A percentile compares a stretch with the other conserved stretches of the same genome.
Evolutionary conservation across 2,888 invertebrate genomes (phyloP).

Genomic region (Ectropis crepuscularia): DNA sequence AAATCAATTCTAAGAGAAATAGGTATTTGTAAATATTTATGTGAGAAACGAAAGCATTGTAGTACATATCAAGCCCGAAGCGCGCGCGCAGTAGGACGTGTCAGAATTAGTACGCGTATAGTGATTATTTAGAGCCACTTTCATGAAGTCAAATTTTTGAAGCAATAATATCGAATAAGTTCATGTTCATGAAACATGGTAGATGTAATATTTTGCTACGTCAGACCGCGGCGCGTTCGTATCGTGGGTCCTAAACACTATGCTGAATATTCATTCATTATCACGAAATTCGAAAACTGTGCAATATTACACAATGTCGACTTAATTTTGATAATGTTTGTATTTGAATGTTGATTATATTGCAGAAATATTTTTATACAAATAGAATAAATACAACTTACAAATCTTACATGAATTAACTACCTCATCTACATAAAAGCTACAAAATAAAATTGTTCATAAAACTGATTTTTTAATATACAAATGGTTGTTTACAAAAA

Average conservation of each 20-base stretch:
- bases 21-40: conserved; percentile 69
- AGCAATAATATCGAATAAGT: conserved; percentile 8
- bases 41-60: conserved; percentile 52
- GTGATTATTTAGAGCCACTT: not conserved
- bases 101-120: conserved; percentile 50
- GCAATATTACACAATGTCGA: conserved; percentile 78
- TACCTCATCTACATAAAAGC: conserved; percentile 69
- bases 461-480: conserved; percentile 16
- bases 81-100: conserved; percentile 47
- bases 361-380: conserved; percentile 84
- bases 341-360: conserved; percentile 83
- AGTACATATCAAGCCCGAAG: conserved; percentile 65
- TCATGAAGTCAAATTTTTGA: not conserved
- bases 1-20: conserved; percentile 57
- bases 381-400: conserved; percentile 63
- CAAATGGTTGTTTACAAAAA: conserved; percentile 29
- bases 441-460: conserved; percentile 20
- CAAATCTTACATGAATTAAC: conserved; percentile 67
- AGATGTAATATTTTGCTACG: conserved; percentile 35
- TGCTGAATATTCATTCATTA: conserved; percentile 51
- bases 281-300: conserved; percentile 55
- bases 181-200: conserved; percentile 1
- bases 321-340: conserved; percentile 81
- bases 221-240: conserved; percentile 43
- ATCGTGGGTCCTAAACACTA: conserved; percentile 57